Percentiles rank a stretch among this genome's conserved stretches.
These are phyloP conservation scores for Drosophila murphyi DNA, from an alignment of 1,140 invertebrate genomes.

Conservation along the genomic window DNA sequence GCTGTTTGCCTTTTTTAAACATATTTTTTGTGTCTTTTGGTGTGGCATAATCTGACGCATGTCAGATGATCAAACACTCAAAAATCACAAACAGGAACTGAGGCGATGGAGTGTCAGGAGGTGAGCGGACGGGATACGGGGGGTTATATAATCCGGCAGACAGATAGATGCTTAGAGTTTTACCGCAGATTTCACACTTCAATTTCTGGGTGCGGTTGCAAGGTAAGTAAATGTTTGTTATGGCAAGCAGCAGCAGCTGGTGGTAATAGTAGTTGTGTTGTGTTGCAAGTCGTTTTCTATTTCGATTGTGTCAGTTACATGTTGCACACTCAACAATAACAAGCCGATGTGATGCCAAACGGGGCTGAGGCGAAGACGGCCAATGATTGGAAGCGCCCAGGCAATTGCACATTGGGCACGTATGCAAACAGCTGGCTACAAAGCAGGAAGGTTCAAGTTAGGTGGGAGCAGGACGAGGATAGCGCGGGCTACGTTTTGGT, in stretches of 20 bases:
- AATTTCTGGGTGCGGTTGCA: slow-evolving; percentile 66
- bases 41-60: slow-evolving; percentile 52
- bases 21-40: slow-evolving; percentile 28
- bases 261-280: slow-evolving; percentile 28
- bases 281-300: slow-evolving; percentile 78
- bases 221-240: slow-evolving; percentile 67
- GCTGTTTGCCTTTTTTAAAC: slow-evolving; percentile 20
- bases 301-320: slow-evolving; percentile 81
- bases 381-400: slow-evolving; percentile 76
- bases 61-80: slow-evolving; percentile 47
- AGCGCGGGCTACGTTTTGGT: slow-evolving; percentile 27
- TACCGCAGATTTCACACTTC: slow-evolving; percentile 72
- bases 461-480: slow-evolving; percentile 3
- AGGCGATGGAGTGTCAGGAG: background rate
- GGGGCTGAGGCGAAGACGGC: slow-evolving; percentile 30
- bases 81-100: slow-evolving; percentile 50
- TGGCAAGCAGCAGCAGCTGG: background rate
- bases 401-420: slow-evolving; percentile 79
- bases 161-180: slow-evolving; percentile 13
- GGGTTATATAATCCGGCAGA: slow-evolving; percentile 52
- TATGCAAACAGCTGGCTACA: slow-evolving; percentile 63
- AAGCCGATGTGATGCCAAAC: background rate
- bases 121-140: background rate
- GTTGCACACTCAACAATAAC: slow-evolving; percentile 48
- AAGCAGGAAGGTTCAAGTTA: slow-evolving; percentile 25